These are phyloP conservation scores for Pardosa pseudoannulata DNA, from an alignment of 2,888 invertebrate species.

Conservation along the genomic window DNA sequence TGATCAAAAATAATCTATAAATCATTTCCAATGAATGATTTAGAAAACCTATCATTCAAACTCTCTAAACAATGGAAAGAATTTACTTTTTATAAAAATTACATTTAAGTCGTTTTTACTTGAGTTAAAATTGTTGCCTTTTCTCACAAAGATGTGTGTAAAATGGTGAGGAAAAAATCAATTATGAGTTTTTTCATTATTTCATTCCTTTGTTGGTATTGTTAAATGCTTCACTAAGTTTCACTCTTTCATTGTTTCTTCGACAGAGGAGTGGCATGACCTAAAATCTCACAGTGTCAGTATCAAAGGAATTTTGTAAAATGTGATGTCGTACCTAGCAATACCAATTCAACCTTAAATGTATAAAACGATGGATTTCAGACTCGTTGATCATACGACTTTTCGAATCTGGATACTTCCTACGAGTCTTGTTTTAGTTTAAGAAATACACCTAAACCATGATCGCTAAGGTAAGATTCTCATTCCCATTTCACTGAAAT, in stretches of 20 bases:
- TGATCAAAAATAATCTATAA: no score
- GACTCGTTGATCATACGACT: neutral
- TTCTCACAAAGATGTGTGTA: neutral
- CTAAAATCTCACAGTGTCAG: neutral
- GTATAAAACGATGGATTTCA: neutral
- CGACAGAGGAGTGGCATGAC: neutral
- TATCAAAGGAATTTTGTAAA: neutral
- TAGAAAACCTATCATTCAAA: neutral
- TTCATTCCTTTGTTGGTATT: neutral
- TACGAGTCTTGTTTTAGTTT: no score
- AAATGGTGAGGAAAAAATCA: neutral
- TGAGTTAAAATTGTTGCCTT: no score
- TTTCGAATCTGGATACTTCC: neutral
- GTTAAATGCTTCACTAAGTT: constrained; percentile 19
- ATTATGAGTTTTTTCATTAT: neutral
- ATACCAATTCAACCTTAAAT: neutral
- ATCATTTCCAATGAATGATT: neutral
- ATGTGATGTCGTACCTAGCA: constrained; percentile 10
- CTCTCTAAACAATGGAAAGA: neutral
- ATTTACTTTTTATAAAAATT: neutral
- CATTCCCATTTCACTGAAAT: no score
- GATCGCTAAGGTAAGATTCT: constrained; percentile 23
- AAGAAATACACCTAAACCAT: neutral
- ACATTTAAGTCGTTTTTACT: no score
- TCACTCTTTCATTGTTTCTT: neutral